phyloP scores from a whole-genome alignment of 2,113 vertebrate species.

The Antechinus stuartii region DNA sequence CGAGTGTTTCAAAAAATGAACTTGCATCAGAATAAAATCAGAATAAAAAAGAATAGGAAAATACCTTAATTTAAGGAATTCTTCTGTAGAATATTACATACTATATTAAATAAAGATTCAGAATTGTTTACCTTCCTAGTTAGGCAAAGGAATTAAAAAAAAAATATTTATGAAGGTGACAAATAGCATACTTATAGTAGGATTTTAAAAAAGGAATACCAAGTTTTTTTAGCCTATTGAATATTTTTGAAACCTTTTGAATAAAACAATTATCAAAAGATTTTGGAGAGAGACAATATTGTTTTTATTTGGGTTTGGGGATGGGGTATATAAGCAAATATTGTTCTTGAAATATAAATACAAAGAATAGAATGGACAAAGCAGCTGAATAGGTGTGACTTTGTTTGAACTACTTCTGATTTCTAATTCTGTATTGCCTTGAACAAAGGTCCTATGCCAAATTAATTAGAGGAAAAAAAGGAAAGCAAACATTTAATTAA shows the following conservation, averaged over 20 bases:
- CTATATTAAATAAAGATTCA: constrained; percentile 26
- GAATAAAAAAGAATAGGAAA: background rate
- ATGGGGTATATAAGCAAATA: background rate
- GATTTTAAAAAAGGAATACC: constrained; percentile 47
- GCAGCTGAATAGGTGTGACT: background rate
- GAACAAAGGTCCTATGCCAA: background rate
- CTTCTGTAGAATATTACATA: constrained; percentile 27
- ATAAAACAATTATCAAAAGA: constrained; percentile 50
- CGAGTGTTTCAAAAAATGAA: constrained; percentile 37
- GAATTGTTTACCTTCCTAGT: constrained; percentile 28
- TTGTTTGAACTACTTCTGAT: constrained; percentile 17
- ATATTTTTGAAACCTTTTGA: constrained; percentile 49
- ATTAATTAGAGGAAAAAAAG: constrained; percentile 22
- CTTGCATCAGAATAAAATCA: constrained; percentile 6
- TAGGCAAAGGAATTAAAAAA: constrained; percentile 47
- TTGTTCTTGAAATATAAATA: constrained; percentile 1
- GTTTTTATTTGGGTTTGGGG: background rate
- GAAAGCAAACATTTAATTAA: background rate
- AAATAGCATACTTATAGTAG: constrained; percentile 56
- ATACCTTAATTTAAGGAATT: constrained; percentile 16
- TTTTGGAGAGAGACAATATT: background rate
- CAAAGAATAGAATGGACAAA: constrained; percentile 14
- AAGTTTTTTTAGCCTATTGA: constrained; percentile 55
- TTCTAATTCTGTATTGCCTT: constrained; percentile 14
- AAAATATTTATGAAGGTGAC: constrained; percentile 44